Evolutionary conservation across 2,797 vertebrate species (phyloP).

Genomic region (Sphaeramia orbicularis): DNA sequence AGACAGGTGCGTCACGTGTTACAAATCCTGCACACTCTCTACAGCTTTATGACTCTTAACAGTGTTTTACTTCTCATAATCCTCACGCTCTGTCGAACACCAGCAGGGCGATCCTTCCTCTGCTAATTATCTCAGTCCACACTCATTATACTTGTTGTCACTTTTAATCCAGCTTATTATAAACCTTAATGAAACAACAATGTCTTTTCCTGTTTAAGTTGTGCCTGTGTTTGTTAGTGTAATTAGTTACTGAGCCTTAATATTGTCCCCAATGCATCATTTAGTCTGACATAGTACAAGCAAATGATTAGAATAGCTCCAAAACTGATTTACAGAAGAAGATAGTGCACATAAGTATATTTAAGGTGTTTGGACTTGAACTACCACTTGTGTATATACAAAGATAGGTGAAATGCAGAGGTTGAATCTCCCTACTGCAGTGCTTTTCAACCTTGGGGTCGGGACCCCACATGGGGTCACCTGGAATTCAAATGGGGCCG

Average conservation of each 20-base stretch:
- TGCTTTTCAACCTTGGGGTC: too few relatives aligned
- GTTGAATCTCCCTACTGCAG: too few relatives aligned
- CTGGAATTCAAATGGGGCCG: too few relatives aligned
- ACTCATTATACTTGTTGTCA: conserved; percentile 1
- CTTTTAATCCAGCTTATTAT: background rate
- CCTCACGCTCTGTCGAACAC: conserved; percentile 5
- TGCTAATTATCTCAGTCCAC: conserved; percentile 1
- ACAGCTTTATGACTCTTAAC: conserved; percentile 6
- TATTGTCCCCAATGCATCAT: too few relatives aligned
- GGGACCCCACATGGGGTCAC: too few relatives aligned
- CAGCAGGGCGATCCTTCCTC: conserved; percentile 10
- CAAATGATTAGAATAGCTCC: too few relatives aligned
- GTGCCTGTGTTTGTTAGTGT: background rate
- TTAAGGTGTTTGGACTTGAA: too few relatives aligned
- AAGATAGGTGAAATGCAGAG: too few relatives aligned
- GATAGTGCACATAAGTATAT: too few relatives aligned
- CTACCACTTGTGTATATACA: too few relatives aligned
- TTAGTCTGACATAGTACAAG: too few relatives aligned
- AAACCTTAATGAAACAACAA: background rate
- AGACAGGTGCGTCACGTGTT: background rate
- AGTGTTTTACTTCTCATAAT: background rate
- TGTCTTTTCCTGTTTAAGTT: background rate
- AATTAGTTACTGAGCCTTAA: background rate
- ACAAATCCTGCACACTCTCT: background rate
- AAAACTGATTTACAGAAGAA: too few relatives aligned